These are phyloP conservation scores for Mythimna impura DNA, from an alignment of 2,888 invertebrate genomes.

Conservation along the genomic window DNA sequence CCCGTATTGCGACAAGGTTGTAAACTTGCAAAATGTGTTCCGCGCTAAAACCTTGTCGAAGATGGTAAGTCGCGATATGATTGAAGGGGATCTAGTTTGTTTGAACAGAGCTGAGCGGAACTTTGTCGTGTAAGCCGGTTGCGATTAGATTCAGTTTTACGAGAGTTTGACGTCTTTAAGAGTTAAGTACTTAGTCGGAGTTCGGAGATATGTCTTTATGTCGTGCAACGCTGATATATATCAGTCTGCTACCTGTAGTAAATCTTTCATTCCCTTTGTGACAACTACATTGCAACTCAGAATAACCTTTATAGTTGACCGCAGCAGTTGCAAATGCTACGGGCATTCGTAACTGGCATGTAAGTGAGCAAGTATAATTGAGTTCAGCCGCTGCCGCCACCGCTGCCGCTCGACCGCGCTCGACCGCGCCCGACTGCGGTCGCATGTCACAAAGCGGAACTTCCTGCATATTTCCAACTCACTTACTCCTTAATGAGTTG, in stretches of 20 bases:
- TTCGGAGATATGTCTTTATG: not conserved
- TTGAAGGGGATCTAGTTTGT: slow-evolving; percentile 46
- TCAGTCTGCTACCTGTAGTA: too few relatives aligned
- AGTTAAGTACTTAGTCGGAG: not conserved
- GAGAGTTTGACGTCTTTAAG: slow-evolving; percentile 12
- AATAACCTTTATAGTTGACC: not conserved
- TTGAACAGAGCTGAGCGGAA: slow-evolving; percentile 29
- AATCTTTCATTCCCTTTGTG: not conserved
- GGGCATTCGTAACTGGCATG: slow-evolving; percentile 1
- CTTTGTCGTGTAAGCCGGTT: slow-evolving; percentile 32
- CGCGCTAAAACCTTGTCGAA: slow-evolving; percentile 33
- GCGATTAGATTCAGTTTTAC: slow-evolving; percentile 36
- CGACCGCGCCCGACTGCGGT: not conserved
- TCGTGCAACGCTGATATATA: not conserved
- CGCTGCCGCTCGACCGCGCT: not conserved
- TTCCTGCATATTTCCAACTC: not conserved
- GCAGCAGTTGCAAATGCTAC: not conserved
- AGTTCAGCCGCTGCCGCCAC: not conserved
- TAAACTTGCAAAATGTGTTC: slow-evolving; percentile 34
- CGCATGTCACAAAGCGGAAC: not conserved
- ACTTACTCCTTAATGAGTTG: not conserved
- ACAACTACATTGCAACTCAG: not conserved
- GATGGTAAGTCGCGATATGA: slow-evolving; percentile 49
- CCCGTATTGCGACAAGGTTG: slow-evolving; percentile 28
- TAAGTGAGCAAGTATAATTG: not conserved